Conservation (phyloP, 2,888 invertebrate species). For the Phaedon cochleariae region DNA sequence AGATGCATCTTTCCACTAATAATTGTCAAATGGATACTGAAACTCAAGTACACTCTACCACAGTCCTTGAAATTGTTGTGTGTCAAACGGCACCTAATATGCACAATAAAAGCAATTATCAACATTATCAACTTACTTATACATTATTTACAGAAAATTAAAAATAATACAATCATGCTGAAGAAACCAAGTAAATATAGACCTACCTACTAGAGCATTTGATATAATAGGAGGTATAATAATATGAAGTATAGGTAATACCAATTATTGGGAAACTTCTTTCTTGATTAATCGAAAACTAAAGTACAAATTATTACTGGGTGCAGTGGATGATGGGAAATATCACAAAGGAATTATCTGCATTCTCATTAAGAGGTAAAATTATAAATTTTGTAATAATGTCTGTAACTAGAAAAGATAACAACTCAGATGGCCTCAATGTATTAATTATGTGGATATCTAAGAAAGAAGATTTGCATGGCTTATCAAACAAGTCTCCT, state of each 20-base stretch:
- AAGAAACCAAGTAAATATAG: slow-evolving; percentile 10
- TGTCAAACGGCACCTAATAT: slow-evolving; percentile 17
- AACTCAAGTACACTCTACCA: slow-evolving; percentile 16
- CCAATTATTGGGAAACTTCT: slow-evolving; percentile 17
- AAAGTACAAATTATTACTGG: slow-evolving; percentile 18
- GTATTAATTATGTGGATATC: slow-evolving; percentile 24
- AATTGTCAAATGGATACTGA: slow-evolving; percentile 18
- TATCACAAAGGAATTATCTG: slow-evolving; percentile 17
- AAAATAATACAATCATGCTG: slow-evolving; percentile 4
- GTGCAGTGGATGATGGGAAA: slow-evolving; percentile 19
- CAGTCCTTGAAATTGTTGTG: slow-evolving; percentile 17
- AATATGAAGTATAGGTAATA: no score
- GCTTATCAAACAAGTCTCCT: slow-evolving; percentile 25
- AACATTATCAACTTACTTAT: slow-evolving; percentile 10
- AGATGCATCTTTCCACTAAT: slow-evolving; percentile 25
- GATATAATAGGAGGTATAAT: slow-evolving; percentile 18
- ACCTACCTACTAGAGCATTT: slow-evolving; percentile 18
- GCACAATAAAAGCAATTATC: slow-evolving; percentile 17
- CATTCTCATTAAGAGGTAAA: slow-evolving; percentile 23
- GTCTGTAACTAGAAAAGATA: slow-evolving; percentile 10
- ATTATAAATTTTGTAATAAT: slow-evolving; percentile 22
- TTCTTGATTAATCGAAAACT: slow-evolving; percentile 18
- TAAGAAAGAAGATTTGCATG: slow-evolving; percentile 24
- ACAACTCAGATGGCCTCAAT: slow-evolving; percentile 20
- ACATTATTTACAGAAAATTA: slow-evolving; percentile 13